Evolutionary conservation across 1,140 invertebrate genomes (phyloP).

Genomic region (Hycleus cichorii): DNA sequence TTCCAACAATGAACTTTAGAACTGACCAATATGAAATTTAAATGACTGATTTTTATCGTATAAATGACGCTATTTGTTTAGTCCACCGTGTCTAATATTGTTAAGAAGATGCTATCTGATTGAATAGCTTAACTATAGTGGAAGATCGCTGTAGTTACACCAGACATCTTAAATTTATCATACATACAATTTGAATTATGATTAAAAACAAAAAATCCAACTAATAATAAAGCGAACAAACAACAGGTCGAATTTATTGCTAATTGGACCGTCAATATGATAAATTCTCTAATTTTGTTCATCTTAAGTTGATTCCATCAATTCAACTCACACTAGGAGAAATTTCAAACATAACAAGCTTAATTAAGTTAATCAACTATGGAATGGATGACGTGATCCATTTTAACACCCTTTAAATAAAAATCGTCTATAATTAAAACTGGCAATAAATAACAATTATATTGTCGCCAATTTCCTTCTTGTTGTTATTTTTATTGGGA

Average conservation of each 20-base stretch:
- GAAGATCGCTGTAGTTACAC: slow-evolving; percentile 3
- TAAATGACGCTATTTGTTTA: slow-evolving; percentile 18
- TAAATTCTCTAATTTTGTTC: no score
- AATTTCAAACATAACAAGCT: no score
- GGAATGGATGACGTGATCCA: no score
- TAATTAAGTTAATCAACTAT: no score
- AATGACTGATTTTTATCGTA: slow-evolving; percentile 18
- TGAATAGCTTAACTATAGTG: slow-evolving; percentile 3
- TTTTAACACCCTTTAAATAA: no score
- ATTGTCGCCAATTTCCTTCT: slow-evolving; percentile 1
- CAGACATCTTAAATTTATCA: slow-evolving; percentile 8
- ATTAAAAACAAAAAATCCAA: slow-evolving; percentile 1
- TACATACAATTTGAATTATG: slow-evolving; percentile 12
- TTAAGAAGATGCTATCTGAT: slow-evolving; percentile 12
- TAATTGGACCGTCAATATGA: slow-evolving; percentile 6
- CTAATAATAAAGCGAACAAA: background rate
- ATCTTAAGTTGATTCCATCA: no score
- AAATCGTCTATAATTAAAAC: no score
- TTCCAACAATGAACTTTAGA: no score
- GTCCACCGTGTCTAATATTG: slow-evolving; percentile 13
- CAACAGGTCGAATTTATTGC: slow-evolving; percentile 13
- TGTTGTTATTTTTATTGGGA: no score
- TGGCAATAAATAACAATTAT: slow-evolving; percentile 10
- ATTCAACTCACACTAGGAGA: no score
- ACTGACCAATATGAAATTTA: slow-evolving; percentile 6